phyloP scores from a whole-genome alignment of 2,797 vertebrate species.

The Ctenosaura bakeri region DNA sequence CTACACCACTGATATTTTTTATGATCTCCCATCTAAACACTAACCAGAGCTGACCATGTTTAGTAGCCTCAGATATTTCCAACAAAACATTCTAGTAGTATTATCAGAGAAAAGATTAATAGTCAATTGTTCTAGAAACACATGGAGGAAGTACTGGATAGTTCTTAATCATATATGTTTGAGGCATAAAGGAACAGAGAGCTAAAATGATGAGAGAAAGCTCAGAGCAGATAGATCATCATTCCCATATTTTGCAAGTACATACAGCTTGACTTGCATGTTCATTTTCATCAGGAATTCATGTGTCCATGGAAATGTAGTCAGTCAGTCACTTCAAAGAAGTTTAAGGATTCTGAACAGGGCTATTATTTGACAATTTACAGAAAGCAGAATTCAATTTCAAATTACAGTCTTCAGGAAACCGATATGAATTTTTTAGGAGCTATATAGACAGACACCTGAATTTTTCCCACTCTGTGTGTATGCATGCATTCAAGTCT shows the following conservation, averaged over 20 bases:
- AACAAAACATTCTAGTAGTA: background rate
- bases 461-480: background rate
- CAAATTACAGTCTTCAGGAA: background rate
- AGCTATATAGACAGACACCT: background rate
- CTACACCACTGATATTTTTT: no score
- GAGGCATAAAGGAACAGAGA: background rate
- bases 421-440: background rate
- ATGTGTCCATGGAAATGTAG: conserved; percentile 32
- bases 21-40: no score
- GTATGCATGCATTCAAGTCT: no score
- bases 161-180: conserved; percentile 6
- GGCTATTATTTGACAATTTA: background rate
- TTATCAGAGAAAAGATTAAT: background rate
- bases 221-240: conserved; percentile 1
- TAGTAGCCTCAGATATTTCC: background rate
- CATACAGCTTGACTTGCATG: conserved; percentile 20
- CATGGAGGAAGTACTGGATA: background rate
- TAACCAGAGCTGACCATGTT: no score
- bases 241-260: conserved; percentile 16
- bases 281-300: conserved; percentile 47
- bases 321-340: conserved; percentile 3
- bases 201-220: background rate
- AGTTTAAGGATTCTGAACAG: background rate
- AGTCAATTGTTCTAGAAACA: background rate
- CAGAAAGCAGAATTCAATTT: background rate